Percentiles rank a stretch among this genome's conserved stretches.
These are phyloP conservation scores for Eulemur albifrons DNA, from an alignment of 2,797 vertebrate species.

Conservation along the genomic window DNA sequence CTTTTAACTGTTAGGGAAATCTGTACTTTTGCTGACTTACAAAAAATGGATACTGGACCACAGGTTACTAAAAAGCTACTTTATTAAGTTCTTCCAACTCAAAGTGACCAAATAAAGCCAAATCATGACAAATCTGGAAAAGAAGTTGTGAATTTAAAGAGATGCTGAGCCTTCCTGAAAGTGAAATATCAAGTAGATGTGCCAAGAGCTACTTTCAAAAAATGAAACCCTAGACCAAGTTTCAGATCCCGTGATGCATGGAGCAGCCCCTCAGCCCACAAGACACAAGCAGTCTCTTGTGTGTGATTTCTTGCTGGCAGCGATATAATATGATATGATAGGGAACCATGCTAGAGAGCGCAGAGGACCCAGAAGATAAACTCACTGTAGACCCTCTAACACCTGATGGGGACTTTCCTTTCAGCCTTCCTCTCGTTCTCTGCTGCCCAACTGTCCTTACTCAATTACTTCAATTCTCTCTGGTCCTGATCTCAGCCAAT, in stretches of 20 bases:
- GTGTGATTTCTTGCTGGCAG: neutral
- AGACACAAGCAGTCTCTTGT: fast-evolving
- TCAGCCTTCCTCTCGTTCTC: neutral
- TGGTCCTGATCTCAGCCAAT: neutral
- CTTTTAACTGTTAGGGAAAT: conserved; percentile 49
- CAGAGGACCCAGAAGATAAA: neutral
- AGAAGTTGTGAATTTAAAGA: neutral
- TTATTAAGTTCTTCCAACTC: neutral
- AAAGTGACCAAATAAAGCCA: conserved; percentile 4
- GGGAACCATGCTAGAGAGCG: neutral
- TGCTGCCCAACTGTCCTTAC: neutral
- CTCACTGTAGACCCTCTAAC: neutral
- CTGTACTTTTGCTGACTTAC: conserved; percentile 16
- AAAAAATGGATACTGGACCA: neutral
- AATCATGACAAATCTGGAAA: conserved; percentile 3
- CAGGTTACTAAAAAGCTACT: neutral
- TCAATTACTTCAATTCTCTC: neutral
- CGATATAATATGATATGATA: neutral
- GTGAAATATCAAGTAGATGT: neutral
- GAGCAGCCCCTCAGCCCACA: neutral
- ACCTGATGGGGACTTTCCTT: neutral
- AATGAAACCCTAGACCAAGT: neutral
- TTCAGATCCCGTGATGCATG: neutral
- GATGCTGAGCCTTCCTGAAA: neutral
- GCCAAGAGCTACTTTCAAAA: conserved; percentile 24